Evolutionary conservation across 2,888 invertebrate genomes (phyloP), one percentile per base, ranked within the genome.

Genomic region (Pristionchus mayeri): DNA sequence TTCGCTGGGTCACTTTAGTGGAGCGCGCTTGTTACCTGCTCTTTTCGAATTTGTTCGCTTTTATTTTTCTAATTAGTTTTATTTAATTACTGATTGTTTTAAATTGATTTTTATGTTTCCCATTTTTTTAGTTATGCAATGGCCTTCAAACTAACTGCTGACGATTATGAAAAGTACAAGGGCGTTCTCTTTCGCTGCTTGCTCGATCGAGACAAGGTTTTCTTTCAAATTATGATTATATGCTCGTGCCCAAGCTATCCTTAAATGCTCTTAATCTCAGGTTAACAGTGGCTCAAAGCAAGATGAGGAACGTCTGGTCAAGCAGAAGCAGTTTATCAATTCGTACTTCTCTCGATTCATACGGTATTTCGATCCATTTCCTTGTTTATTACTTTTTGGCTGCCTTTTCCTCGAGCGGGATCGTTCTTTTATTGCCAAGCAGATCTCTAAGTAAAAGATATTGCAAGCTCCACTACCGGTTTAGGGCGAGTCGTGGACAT

Each of bases 281-380:
- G 75, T 84, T 13, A 75, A 71, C 54, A 54, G 52, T 34, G 84
- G 84, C 18, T 50, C 40, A 7, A 84, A 71, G 71, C 85, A 76
- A 18, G 85, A 85, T 80, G 85, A 85, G 27, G 78, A 85, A 37
- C 48, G 78, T 0, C n/a, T 85, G 24, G 44, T 44, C 37, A 87
- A 86, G 40, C 87, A 86, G 83, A 84, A 82, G 48, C 86, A 87
- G 85, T 90, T 87, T 67, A 87, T 90, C 79, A 86, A 90, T 52
- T 85, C 86, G 44, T 90, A 89, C 83, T 90, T 90, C 78, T 85
- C 78, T 34, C 57, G 88, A 50, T 90, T 90, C 67, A 86, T 90
- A 63, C 86, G 86, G 89, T 89, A 79, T 16, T 48, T 60, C 52
- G 52, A 44, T 27, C 44, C 57, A 40, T 40, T 30, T 37, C 11